Conservation (phyloP, 1,140 invertebrate genomes). For the Melanaphis sacchari region DNA sequence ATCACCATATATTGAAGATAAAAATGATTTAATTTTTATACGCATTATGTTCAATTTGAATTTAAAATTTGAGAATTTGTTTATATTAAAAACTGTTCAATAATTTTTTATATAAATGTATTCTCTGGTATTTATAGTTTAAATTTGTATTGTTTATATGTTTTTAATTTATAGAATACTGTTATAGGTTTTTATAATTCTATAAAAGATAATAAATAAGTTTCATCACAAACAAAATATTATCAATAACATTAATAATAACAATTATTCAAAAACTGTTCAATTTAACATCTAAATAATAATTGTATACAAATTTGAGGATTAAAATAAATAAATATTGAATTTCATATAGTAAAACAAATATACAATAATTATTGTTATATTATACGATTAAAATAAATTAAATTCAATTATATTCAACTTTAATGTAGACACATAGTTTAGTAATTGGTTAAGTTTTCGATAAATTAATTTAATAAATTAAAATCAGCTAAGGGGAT, state of each 20-base stretch:
- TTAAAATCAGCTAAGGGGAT: neutral
- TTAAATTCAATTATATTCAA: neutral
- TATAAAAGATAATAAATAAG: neutral
- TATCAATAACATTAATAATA: neutral
- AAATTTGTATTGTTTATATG: neutral
- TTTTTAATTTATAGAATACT: constrained; percentile 11
- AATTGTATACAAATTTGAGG: neutral
- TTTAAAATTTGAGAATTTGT: neutral
- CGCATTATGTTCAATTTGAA: neutral
- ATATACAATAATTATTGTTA: neutral
- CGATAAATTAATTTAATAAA: neutral
- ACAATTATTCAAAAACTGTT: neutral
- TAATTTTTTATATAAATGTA: neutral
- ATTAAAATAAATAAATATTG: neutral
- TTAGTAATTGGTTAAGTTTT: neutral
- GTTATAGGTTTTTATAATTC: constrained; percentile 22
- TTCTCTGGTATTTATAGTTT: neutral
- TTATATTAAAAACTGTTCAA: neutral
- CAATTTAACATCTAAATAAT: neutral
- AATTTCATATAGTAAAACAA: neutral
- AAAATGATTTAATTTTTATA: neutral
- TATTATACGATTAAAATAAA: neutral
- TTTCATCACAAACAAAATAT: constrained; percentile 5
- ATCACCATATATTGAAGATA: neutral
- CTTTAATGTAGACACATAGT: neutral